These are phyloP conservation scores for Leptopilina clavipes DNA, from an alignment of 1,140 invertebrate genomes.

Conservation along the genomic window DNA sequence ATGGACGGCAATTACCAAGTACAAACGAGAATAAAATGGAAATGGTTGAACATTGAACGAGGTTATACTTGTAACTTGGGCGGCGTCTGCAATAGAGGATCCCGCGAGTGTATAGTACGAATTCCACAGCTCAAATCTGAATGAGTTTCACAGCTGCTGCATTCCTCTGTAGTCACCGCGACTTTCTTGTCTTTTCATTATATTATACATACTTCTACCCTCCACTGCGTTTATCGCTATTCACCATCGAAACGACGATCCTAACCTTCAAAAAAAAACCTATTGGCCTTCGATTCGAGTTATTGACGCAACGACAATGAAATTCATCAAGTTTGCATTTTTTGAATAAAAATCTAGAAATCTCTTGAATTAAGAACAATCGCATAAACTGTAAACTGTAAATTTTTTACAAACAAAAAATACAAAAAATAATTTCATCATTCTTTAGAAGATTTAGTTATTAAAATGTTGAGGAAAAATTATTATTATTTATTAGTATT, in stretches of 20 bases:
- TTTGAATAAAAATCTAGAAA: no score
- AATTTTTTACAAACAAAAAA: no score
- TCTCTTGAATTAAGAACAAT: no score
- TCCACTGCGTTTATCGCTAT: conserved; percentile 50
- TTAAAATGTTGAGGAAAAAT: no score
- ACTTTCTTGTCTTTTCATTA: conserved; percentile 63
- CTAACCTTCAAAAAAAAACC: no score
- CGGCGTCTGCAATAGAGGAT: conserved; percentile 62
- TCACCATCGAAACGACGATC: neutral
- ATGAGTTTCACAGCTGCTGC: conserved; percentile 72
- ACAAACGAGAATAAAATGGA: conserved; percentile 65
- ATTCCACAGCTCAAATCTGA: conserved; percentile 70
- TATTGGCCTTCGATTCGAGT: no score
- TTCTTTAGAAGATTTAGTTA: no score
- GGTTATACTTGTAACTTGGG: conserved; percentile 69
- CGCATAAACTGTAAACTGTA: no score
- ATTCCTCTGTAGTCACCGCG: conserved; percentile 68
- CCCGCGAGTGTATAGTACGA: conserved; percentile 65
- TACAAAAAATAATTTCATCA: no score
- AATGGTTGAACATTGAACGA: conserved; percentile 61
- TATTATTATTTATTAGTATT: no score
- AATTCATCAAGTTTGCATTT: no score
- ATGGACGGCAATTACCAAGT: conserved; percentile 58
- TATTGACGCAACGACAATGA: no score
- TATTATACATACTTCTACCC: conserved; percentile 41